Base-by-base conservation (phyloP, 2,797 vertebrate species). In the Graptemys geographica region DNA sequence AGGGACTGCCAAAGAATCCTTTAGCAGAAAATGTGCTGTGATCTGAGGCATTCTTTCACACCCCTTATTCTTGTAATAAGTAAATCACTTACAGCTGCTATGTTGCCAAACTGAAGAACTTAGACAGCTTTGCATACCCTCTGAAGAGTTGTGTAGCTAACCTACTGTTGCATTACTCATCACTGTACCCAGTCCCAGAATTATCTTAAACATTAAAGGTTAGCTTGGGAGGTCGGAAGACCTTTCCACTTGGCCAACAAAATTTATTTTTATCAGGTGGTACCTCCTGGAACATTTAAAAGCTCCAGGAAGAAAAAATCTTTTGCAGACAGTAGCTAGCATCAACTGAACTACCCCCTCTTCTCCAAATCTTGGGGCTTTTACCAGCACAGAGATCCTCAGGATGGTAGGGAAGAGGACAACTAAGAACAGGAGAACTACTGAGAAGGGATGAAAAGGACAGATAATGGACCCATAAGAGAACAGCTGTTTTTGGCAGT, bases 381-480 rank as follows among this genome's bases (percentile, higher is more conserved):
- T 55, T 91, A 85, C 91, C 57, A 89, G 7, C 11, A 57, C 31
- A 88, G 69, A 92, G 82, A 62, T 65, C 51, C 78, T 62, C n/a
- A 80, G 37, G 7, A 27, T 37, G 65, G 27, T 41, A 72, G 37
- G 16, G 49, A 87, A 53, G 37, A 62, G 31, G 31, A 16, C 59
- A 62, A 62, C 31, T 33, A 62, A 31, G 59, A 62, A 62, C 13
- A 62, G 31, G 33, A 47, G 65, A 87, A 91, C 18, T 51, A 52
- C 59, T 41, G 78, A 21, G 53, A 78, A n/a, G 84, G 85, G 92
- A 4, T 92, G 87, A 92, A 95, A 81, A 93, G 44, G 84, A 90
- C 69, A 90, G 79, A 82, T 72, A 91, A 80, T 18, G 5, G 79
- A 96, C 90, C 31, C 15, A 0, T 53, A 56, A 23, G 13, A 95